Evolutionary conservation across 2,888 invertebrate genomes (phyloP), one percentile per base, ranked within the genome.

Genomic region (Acleris emargana): DNA sequence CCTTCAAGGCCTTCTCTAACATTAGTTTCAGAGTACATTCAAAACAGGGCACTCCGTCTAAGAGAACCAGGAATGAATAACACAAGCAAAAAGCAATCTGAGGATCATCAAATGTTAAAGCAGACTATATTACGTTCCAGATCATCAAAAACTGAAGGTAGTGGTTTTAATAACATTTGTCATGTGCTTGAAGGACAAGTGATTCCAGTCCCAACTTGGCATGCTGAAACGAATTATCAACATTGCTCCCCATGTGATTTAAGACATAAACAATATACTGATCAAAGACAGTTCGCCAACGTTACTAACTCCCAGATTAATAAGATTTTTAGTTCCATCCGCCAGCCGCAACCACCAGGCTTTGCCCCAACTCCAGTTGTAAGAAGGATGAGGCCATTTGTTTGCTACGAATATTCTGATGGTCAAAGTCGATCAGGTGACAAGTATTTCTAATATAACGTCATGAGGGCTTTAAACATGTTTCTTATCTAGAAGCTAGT

Each of bases 21-120:
- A 52, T 70, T 90, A 57, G 86, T 92, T 7, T 85, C 91, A 49
- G 90, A 91, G 69, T 89, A 89, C 73, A 77, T 92, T 54, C 88
- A 90, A 74, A 87, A 76, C 50, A 83, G 91, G 67, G 82, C 76
- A n/a, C 78, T 91, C 50, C 81, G 87, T 13, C 75, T 92, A 62
- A 75, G 91, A 25, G 84, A 90, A 73, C 67, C 76, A 53, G 80
- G 81, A 32, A 63, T 72, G 17, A 68, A 69, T 18, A 72, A 57
- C 32, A 62, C 71, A 9, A 78, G 67, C 58, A 86, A 81, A 71
- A 87, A 79, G 60, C 62, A 68, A 55, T 57, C 68, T n/a, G 86
- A 86, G 16, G 87, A 91, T 49, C 77, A 91, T 53, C 80, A 82
- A 49, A 86, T 79, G 59, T 76, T 91, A 64, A 90, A 84, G 68